A percentile compares a stretch with the other conserved stretches of the same genome.
These are phyloP conservation scores for Oceanites oceanicus DNA, from an alignment of 2,113 vertebrate genomes.

Conservation along the genomic window DNA sequence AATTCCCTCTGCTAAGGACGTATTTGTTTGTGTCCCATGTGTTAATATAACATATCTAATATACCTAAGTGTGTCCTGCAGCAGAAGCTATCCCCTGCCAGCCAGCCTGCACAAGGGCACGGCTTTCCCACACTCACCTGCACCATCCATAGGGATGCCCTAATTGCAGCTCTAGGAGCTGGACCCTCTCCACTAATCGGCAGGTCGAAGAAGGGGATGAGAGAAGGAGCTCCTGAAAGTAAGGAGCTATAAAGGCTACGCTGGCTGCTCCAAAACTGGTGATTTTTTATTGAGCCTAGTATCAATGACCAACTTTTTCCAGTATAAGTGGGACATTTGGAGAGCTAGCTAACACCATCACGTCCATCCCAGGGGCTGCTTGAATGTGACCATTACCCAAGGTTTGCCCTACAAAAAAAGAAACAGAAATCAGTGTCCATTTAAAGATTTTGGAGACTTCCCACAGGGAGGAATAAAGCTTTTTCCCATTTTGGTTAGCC, in stretches of 20 bases:
- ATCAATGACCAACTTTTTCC: neutral
- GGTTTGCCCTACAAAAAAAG: neutral
- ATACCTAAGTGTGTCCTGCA: neutral
- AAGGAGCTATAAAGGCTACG: neutral
- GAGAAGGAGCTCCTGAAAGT: neutral
- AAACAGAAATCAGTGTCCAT: neutral
- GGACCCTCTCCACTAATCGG: fast-evolving
- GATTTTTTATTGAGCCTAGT: neutral
- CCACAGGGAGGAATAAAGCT: neutral
- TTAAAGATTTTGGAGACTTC: neutral
- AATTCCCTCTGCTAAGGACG: neutral
- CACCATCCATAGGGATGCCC: neutral
- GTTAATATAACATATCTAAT: neutral
- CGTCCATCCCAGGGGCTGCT: neutral
- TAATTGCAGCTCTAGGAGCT: neutral
- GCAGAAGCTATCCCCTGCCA: neutral
- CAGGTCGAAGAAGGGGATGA: neutral
- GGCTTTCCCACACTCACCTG: neutral
- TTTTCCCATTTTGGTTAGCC: neutral
- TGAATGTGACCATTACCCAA: neutral
- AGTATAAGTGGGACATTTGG: neutral
- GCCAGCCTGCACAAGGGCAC: neutral
- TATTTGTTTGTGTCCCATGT: neutral
- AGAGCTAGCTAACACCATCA: neutral
- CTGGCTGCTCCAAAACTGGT: neutral